Percentiles rank a stretch among this genome's conserved stretches.
Conservation (phyloP, 2,113 vertebrate species). For the Onychostoma macrolepis region DNA sequence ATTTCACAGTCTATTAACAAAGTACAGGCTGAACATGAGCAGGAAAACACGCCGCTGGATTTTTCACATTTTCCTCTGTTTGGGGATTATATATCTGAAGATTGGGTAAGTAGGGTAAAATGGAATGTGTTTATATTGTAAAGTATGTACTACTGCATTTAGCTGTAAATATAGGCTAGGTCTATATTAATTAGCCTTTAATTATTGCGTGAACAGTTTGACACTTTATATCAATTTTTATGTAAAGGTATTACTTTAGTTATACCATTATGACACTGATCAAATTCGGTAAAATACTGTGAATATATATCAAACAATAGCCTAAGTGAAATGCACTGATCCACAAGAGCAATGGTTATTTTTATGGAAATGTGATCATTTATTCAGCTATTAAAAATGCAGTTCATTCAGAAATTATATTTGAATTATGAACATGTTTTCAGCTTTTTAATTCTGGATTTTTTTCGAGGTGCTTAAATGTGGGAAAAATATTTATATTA, state of each 20-base stretch:
- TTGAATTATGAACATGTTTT: no score
- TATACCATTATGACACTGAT: neutral
- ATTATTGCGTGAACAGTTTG: neutral
- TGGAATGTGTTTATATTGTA: neutral
- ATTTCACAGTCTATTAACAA: conserved; percentile 39
- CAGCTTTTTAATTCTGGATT: no score
- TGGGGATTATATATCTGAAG: conserved; percentile 91
- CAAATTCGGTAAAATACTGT: neutral
- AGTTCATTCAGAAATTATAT: neutral
- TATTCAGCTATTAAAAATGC: neutral
- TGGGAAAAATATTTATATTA: no score
- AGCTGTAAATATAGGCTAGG: neutral
- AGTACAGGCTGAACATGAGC: conserved; percentile 84
- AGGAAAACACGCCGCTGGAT: conserved; percentile 91
- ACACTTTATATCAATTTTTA: no score
- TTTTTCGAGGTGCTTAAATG: no score
- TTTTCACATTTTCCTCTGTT: conserved; percentile 90
- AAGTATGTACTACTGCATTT: neutral
- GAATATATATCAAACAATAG: neutral
- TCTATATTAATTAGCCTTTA: neutral
- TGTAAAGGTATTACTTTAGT: no score
- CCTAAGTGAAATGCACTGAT: neutral
- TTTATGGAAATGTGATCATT: neutral
- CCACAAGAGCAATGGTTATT: neutral
- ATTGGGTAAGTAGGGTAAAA: conserved; percentile 85